Percentiles rank a stretch among this genome's conserved stretches.
phyloP scores from a whole-genome alignment of 2,113 vertebrate genomes.

The Prinia subflava region DNA sequence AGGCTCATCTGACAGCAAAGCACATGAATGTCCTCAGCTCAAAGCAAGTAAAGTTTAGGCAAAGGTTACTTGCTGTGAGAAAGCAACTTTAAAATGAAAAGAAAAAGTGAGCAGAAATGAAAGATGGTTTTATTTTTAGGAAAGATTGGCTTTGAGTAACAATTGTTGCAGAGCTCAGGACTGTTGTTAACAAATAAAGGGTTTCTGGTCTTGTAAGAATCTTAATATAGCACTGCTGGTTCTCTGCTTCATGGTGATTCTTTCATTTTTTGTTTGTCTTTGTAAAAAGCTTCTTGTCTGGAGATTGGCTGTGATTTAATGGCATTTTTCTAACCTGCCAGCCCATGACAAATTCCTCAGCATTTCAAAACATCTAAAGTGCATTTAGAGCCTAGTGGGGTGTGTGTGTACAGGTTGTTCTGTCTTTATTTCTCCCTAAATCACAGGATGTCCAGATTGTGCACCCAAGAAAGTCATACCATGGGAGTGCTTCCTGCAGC shows the following conservation, averaged over 20 bases:
- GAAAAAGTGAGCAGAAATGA: background rate
- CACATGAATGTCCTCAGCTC: background rate
- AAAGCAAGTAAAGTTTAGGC: background rate
- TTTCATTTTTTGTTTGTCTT: background rate
- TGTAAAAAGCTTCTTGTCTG: background rate
- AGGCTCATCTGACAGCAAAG: background rate
- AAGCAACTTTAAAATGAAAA: background rate
- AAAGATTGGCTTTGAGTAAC: background rate
- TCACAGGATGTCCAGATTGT: background rate
- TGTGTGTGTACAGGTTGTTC: background rate
- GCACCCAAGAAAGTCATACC: background rate
- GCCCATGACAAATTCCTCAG: background rate
- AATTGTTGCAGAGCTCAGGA: background rate
- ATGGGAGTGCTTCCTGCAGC: background rate
- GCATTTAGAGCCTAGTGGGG: background rate
- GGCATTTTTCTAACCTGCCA: background rate
- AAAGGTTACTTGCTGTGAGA: background rate
- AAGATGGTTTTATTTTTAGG: background rate
- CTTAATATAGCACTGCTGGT: background rate
- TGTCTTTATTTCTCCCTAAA: background rate
- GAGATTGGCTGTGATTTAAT: constrained; percentile 1
- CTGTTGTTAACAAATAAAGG: background rate
- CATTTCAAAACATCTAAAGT: constrained; percentile 6
- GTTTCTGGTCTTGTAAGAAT: background rate
- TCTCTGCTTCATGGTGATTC: background rate